Base-by-base conservation (phyloP, 2,797 vertebrate species). In the Rhyacichthys aspro region DNA sequence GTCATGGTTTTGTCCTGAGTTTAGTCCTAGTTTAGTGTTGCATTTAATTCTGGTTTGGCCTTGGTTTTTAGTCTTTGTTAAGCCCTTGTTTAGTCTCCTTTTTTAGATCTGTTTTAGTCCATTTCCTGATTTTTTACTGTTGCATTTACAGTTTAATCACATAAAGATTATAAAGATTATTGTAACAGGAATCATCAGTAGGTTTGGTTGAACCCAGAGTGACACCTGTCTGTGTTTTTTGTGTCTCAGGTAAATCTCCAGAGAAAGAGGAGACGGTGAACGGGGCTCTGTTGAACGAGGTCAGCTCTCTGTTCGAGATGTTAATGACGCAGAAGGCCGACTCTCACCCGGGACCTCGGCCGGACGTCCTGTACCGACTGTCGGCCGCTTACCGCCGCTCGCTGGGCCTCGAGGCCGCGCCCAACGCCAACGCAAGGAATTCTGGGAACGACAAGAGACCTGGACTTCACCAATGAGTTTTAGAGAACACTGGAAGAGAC, bases 261-360 rank as follows among this genome's bases (percentile, higher is more conserved):
- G 93, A 91, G 23, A 48, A 85, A 5, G 90, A 90, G 37, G 86
- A 85, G 0, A 83, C 86, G 1, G 81, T 97, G 77, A 93, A 94
- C 33, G 94, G 94, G 63, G 90, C 93, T 1, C 91, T 98, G 66
- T 87, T 99, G 16, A 96, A 94, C 0, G 96, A 99, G 87, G 97
- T 98, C 90, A 98, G 94, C 89, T 94, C 93, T 0, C 90, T 98
- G 71, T 93, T 99, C 2, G 95, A 99, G 83, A 94, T 96, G 93
- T 89, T 98, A 67, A 86, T 98, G 89, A 93, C 93, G 0, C 96
- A 95, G 88, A 95, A 95, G 79, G 90, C 86, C 0, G 90, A 94
- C 10, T 85, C 81, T 49, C 94, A 95, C 5, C 58, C 87, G 0
- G 90, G 93, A 52, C 87, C 90, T 0, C 86, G 91, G 0, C 86